Evolutionary conservation across 2,888 invertebrate genomes (phyloP).

Genomic region (Helobdella robusta): DNA sequence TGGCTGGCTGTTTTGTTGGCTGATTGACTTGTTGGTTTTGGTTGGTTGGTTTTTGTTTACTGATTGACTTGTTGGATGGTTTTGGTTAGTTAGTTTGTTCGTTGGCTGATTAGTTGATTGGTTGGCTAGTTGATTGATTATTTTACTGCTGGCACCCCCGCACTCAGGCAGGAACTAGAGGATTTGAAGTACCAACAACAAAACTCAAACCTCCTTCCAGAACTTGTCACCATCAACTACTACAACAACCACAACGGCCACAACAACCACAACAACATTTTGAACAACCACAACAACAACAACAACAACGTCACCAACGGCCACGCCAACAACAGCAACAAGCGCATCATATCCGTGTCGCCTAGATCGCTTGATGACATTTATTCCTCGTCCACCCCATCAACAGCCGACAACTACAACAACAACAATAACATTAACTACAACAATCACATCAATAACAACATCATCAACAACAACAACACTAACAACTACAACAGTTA

Average conservation of each 20-base stretch:
- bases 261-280: not conserved
- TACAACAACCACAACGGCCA: too few species aligned
- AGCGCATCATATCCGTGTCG: slow-evolving; percentile 1
- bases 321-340: not conserved
- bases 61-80: too few species aligned
- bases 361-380: slow-evolving; percentile 21
- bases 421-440: not conserved
- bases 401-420: slow-evolving; percentile 18
- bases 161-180: slow-evolving; percentile 8
- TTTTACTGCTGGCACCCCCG: too few species aligned
- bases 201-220: too few species aligned
- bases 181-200: slow-evolving; percentile 9
- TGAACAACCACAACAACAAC: not conserved
- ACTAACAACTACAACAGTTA: slow-evolving; percentile 9
- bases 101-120: too few species aligned
- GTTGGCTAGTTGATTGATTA: too few species aligned
- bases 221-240: too few species aligned
- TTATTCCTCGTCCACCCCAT: slow-evolving; percentile 4
- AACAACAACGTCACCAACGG: not conserved
- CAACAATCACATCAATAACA: not conserved
- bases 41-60: too few species aligned
- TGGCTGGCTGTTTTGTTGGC: too few species aligned
- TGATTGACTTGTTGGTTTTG: too few species aligned
- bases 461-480: not conserved
- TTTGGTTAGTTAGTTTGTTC: too few species aligned